These are phyloP conservation scores for Hoplostethus atlanticus DNA, from an alignment of 2,797 vertebrate species.

Conservation along the genomic window DNA sequence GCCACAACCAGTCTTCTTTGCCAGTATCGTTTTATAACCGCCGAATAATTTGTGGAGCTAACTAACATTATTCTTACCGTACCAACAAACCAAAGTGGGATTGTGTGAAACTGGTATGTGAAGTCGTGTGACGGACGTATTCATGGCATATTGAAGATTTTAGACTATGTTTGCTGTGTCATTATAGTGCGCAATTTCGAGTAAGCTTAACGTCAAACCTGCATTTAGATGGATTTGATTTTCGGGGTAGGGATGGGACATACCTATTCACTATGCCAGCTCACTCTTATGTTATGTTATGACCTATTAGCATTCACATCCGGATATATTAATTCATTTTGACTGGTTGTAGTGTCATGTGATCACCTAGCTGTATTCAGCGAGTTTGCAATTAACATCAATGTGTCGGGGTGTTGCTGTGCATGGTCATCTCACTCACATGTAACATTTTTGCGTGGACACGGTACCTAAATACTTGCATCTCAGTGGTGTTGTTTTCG, in stretches of 20 bases:
- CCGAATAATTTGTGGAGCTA: background rate
- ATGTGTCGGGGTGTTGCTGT: conserved; percentile 26
- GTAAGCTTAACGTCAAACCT: background rate
- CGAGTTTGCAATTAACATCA: conserved; percentile 38
- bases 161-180: background rate
- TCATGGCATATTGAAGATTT: background rate
- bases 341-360: background rate
- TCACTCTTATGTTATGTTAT: background rate
- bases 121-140: background rate
- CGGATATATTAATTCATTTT: background rate
- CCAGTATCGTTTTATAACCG: conserved; percentile 39
- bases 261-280: background rate
- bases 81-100: background rate
- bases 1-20: conserved; percentile 60
- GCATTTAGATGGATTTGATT: conserved; percentile 4
- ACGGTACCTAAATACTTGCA: background rate
- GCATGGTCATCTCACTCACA: conserved; percentile 37
- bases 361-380: background rate
- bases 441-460: conserved; percentile 50
- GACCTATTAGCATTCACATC: no score
- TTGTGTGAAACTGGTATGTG: background rate
- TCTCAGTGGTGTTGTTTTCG: background rate
- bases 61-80: background rate
- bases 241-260: background rate
- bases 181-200: conserved; percentile 8